phyloP scores from a whole-genome alignment of 2,113 vertebrate genomes.

The Platichthys flesus region DNA sequence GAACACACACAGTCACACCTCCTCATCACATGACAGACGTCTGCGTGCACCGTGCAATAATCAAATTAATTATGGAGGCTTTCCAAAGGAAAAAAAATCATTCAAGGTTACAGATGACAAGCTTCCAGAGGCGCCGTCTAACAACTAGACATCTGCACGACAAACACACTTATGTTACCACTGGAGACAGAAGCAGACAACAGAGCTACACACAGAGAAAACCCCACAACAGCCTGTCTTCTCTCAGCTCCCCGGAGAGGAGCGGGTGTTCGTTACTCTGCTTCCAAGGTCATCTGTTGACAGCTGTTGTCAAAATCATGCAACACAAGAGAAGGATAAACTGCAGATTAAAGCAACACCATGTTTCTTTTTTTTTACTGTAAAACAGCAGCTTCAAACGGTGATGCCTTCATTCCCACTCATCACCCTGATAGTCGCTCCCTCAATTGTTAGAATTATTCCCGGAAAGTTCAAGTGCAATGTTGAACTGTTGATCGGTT shows the following conservation, averaged over 20 bases:
- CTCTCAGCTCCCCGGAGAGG: not conserved
- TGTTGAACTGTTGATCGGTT: not conserved
- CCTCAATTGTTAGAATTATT: too few relatives aligned
- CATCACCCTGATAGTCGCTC: too few relatives aligned
- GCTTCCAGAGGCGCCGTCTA: not conserved
- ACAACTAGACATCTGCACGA: not conserved
- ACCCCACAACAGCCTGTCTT: slow-evolving; percentile 30
- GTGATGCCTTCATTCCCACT: too few relatives aligned
- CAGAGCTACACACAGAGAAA: slow-evolving; percentile 38
- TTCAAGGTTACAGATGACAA: not conserved
- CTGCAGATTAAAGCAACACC: not conserved
- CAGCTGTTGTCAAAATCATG: slow-evolving; percentile 36
- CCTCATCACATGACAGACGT: slow-evolving; percentile 11
- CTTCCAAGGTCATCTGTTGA: slow-evolving; percentile 13
- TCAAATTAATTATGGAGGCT: not conserved
- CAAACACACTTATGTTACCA: slow-evolving; percentile 4
- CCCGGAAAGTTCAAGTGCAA: too few relatives aligned
- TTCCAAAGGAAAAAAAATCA: not conserved
- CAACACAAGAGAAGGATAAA: slow-evolving; percentile 11
- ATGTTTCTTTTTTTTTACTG: too few relatives aligned
- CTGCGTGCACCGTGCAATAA: not conserved
- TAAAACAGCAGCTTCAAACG: too few relatives aligned
- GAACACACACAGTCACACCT: not conserved
- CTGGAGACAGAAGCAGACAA: slow-evolving; percentile 27
- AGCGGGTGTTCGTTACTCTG: too few relatives aligned